Conservation (phyloP, 2,797 vertebrate genomes). For the Macroramphosus scolopax region DNA sequence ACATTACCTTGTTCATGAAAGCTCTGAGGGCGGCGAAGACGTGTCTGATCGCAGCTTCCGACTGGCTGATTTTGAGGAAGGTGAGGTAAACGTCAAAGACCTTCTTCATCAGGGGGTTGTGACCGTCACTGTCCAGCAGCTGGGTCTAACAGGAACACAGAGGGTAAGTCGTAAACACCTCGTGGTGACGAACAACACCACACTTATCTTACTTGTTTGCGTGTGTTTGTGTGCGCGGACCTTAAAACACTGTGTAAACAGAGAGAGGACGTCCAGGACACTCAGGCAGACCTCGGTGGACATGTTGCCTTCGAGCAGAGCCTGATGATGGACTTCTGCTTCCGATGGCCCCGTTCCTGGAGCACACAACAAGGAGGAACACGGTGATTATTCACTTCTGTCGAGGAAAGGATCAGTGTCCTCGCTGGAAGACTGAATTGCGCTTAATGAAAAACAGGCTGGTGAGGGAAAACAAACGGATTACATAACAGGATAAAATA, state of each 20-base stretch:
- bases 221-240: slow-evolving; percentile 64
- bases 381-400: too few species aligned
- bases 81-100: slow-evolving; percentile 93
- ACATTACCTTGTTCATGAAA: slow-evolving; percentile 96
- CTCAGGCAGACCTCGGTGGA: slow-evolving; percentile 90
- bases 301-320: slow-evolving; percentile 91
- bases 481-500: too few species aligned
- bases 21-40: slow-evolving; percentile 90
- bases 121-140: slow-evolving; percentile 89
- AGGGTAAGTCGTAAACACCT: neutral
- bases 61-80: slow-evolving; percentile 90
- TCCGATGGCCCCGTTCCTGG: slow-evolving; percentile 85
- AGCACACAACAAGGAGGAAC: slow-evolving; percentile 22
- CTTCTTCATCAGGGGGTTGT: slow-evolving; percentile 95
- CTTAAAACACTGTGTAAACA: slow-evolving; percentile 94
- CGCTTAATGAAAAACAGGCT: too few species aligned
- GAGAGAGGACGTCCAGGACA: slow-evolving; percentile 88
- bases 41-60: slow-evolving; percentile 88
- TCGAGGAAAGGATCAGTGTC: too few species aligned
- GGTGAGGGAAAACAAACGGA: too few species aligned
- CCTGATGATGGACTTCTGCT: slow-evolving; percentile 90
- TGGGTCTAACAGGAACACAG: slow-evolving; percentile 79
- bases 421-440: too few species aligned
- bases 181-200: too few species aligned
- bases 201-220: too few species aligned